Conservation (phyloP, 2,888 invertebrate species). For the Nyleta sp. region DNA sequence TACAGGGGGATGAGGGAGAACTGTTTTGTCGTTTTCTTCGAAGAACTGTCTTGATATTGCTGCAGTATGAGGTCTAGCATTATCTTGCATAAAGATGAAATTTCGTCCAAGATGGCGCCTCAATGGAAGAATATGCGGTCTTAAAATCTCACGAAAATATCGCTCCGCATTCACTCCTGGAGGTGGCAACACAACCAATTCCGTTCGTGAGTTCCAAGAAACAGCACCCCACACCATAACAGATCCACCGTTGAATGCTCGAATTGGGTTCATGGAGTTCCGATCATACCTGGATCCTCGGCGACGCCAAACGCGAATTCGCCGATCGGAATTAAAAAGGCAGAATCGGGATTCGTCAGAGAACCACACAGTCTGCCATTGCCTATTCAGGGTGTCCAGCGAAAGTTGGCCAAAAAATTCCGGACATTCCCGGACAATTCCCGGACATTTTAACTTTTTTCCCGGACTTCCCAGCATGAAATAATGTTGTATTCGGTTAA, state of each 20-base stretch:
- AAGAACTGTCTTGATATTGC: conserved; percentile 3
- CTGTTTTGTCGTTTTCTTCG: background rate
- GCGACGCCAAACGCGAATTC: conserved; percentile 31
- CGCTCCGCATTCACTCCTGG: conserved; percentile 7
- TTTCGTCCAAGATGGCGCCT: background rate
- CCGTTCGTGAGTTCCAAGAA: background rate
- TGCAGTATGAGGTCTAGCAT: conserved; percentile 3
- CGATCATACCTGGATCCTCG: conserved; percentile 1
- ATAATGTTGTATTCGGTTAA: no score
- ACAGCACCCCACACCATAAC: conserved; percentile 37
- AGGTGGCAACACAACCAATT: background rate
- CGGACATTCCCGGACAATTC: no score
- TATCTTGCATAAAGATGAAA: conserved; percentile 9
- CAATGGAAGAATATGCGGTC: conserved; percentile 8
- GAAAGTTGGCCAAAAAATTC: no score
- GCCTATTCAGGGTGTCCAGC: no score
- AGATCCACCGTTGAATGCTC: conserved; percentile 19
- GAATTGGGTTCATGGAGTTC: conserved; percentile 3
- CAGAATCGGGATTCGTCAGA: conserved; percentile 33
- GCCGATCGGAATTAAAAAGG: conserved; percentile 19
- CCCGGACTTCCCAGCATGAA: no score
- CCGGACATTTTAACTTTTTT: no score
- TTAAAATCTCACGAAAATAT: conserved; percentile 11
- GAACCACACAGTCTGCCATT: conserved; percentile 20
- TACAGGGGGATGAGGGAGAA: conserved; percentile 1